phyloP scores from a whole-genome alignment of 2,888 invertebrate genomes.

The Drosophila trichaetosa region DNA sequence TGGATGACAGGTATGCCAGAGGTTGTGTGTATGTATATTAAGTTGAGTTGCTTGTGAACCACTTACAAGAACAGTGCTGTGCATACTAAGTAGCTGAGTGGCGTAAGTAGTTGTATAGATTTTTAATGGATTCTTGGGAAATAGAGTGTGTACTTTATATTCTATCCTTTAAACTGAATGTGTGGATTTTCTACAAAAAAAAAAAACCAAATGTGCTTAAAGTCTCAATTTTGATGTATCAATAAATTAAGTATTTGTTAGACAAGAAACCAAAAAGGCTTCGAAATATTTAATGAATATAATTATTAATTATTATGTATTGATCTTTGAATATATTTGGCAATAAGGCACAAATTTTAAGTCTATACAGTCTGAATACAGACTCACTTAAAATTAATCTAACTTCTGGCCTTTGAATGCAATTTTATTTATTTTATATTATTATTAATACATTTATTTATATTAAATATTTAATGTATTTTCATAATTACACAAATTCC shows the following conservation, averaged over 20 bases:
- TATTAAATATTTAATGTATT: not conserved
- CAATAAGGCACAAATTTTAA: not conserved
- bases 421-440: not conserved
- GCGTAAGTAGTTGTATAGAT: not conserved
- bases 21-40: not conserved
- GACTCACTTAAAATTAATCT: not conserved
- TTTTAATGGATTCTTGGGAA: not conserved
- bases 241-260: not conserved
- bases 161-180: not conserved
- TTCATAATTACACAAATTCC: not conserved
- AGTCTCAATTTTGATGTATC: not conserved
- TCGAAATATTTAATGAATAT: not conserved
- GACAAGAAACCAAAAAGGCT: not conserved
- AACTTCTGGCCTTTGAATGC: not conserved
- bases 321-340: not conserved
- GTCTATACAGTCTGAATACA: not conserved
- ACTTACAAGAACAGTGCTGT: not conserved
- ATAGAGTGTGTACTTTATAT: not conserved
- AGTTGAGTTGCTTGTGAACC: slow-evolving; percentile 2
- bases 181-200: not conserved
- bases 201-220: not conserved
- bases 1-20: slow-evolving; percentile 7
- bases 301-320: too few relatives aligned
- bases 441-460: not conserved
- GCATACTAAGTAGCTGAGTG: not conserved